Conservation (phyloP, 2,888 invertebrate genomes). For the Unio delphinus region DNA sequence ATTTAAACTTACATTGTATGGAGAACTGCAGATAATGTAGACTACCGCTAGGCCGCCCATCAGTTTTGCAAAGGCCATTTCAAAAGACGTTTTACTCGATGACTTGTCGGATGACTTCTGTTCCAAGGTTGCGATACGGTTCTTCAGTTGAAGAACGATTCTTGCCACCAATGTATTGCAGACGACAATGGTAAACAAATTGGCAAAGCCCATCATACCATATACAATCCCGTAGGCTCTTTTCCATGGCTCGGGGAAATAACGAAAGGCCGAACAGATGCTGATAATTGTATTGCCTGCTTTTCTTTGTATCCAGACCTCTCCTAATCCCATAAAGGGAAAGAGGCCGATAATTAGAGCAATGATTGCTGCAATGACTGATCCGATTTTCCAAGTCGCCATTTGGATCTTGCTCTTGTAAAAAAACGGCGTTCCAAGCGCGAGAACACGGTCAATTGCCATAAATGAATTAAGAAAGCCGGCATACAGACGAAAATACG, state of each 20-base stretch:
- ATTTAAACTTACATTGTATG: slow-evolving; percentile 25
- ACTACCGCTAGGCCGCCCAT: slow-evolving; percentile 28
- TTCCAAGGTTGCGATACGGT: slow-evolving; percentile 8
- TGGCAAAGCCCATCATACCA: slow-evolving; percentile 14
- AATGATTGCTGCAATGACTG: slow-evolving; percentile 12
- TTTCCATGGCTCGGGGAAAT: slow-evolving; percentile 4
- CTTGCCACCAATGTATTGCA: slow-evolving; percentile 18
- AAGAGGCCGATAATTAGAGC: slow-evolving; percentile 15
- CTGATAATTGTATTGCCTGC: background rate
- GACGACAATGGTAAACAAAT: slow-evolving; percentile 12
- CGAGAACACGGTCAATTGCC: slow-evolving; percentile 25
- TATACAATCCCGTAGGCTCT: slow-evolving; percentile 18
- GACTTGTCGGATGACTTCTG: background rate
- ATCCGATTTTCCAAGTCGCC: slow-evolving; percentile 18
- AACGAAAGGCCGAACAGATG: slow-evolving; percentile 17
- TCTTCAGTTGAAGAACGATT: slow-evolving; percentile 19
- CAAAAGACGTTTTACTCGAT: slow-evolving; percentile 19
- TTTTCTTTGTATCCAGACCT: slow-evolving; percentile 5
- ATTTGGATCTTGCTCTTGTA: slow-evolving; percentile 22
- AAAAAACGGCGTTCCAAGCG: slow-evolving; percentile 23
- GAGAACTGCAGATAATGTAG: slow-evolving; percentile 20
- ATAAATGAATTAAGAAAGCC: slow-evolving; percentile 26
- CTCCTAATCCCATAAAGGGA: slow-evolving; percentile 26
- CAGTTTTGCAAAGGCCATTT: slow-evolving; percentile 32
- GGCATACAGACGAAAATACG: slow-evolving; percentile 17